phyloP scores from a whole-genome alignment of 1,140 invertebrate genomes.

The Drosophila orosa region DNA sequence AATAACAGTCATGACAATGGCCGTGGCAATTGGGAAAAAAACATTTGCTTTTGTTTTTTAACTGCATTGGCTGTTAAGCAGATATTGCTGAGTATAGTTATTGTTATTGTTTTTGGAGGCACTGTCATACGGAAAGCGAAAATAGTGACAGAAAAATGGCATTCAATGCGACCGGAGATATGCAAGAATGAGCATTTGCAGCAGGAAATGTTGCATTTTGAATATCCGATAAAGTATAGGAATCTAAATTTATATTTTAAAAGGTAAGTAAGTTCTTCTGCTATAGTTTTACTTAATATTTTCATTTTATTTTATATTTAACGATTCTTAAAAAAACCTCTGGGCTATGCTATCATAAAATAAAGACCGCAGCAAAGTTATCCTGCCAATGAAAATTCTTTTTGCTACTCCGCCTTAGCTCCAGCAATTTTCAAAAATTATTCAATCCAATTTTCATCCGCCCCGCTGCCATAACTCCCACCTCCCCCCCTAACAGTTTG shows the following conservation, averaged over 20 bases:
- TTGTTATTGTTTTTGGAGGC: slow-evolving; percentile 70
- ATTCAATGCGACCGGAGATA: slow-evolving; percentile 26
- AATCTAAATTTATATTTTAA: neutral
- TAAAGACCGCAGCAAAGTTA: neutral
- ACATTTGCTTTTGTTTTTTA: slow-evolving; percentile 71
- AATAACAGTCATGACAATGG: slow-evolving; percentile 53
- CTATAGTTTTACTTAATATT: neutral
- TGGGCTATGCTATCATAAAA: neutral
- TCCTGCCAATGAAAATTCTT: neutral
- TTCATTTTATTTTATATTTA: neutral
- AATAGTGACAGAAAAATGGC: slow-evolving; percentile 25
- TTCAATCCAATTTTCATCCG: slow-evolving; percentile 38
- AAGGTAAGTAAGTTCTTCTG: neutral
- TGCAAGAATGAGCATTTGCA: slow-evolving; percentile 8
- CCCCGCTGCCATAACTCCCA: slow-evolving; percentile 7
- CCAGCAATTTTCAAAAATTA: slow-evolving; percentile 16
- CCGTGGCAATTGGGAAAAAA: slow-evolving; percentile 66
- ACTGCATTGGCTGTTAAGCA: slow-evolving; percentile 80
- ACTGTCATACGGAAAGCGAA: slow-evolving; percentile 29
- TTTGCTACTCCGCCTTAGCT: neutral
- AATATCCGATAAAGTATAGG: neutral
- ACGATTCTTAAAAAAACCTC: neutral
- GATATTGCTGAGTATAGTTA: slow-evolving; percentile 68
- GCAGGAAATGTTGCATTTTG: slow-evolving; percentile 1
- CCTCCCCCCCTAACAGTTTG: neutral